Evolutionary conservation across 2,113 vertebrate species (phyloP).

Genomic region (Petromus typicus): DNA sequence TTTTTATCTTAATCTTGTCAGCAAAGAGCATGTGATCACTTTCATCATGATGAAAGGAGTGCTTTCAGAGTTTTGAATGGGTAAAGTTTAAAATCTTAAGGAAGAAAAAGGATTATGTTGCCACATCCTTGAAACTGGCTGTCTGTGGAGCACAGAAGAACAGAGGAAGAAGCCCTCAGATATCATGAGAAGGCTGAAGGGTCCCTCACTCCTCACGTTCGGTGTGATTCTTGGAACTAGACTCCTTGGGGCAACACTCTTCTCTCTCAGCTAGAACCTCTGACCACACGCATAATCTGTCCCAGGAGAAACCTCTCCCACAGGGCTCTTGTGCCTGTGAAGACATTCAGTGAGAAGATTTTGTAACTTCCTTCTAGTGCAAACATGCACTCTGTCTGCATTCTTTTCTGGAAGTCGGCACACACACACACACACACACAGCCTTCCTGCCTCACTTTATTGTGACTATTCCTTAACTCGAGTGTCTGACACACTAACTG

Average conservation of each 20-base stretch:
- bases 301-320: background rate
- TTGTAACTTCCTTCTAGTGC: background rate
- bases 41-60: background rate
- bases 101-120: background rate
- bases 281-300: background rate
- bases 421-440: background rate
- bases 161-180: background rate
- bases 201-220: background rate
- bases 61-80: background rate
- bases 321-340: background rate
- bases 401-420: background rate
- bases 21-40: background rate
- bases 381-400: background rate
- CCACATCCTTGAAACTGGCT: background rate
- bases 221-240: background rate
- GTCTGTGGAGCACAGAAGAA: background rate
- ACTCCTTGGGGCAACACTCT: background rate
- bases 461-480: background rate
- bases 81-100: background rate
- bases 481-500: background rate
- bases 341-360: background rate
- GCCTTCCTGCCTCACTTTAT: background rate
- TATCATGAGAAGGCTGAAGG: background rate
- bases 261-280: background rate
- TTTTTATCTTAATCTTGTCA: background rate